Conservation (phyloP, 2,113 vertebrate genomes). For the Alligator sinensis region DNA sequence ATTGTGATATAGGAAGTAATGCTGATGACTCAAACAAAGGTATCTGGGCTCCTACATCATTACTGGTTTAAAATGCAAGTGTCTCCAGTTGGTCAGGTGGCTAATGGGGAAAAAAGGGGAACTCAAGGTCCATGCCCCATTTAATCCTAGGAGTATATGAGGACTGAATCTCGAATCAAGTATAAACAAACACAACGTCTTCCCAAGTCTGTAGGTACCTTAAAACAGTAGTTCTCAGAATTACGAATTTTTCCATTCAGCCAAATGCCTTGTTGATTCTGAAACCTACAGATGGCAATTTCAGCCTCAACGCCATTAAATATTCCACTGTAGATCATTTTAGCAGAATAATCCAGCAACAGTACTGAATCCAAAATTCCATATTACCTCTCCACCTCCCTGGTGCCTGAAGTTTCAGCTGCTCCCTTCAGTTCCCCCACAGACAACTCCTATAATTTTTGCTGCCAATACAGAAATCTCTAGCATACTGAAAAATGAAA, state of each 20-base stretch:
- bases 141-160: neutral
- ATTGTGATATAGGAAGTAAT: slow-evolving; percentile 32
- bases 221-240: slow-evolving; percentile 3
- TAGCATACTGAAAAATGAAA: neutral
- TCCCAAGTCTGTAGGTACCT: neutral
- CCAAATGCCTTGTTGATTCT: neutral
- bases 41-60: neutral
- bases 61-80: neutral
- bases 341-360: neutral
- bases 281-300: neutral
- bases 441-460: accelerated
- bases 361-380: neutral
- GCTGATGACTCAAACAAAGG: neutral
- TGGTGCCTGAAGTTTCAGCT: neutral
- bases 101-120: neutral
- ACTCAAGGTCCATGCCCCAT: neutral
- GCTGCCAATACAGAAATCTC: neutral
- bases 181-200: neutral
- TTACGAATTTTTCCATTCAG: neutral
- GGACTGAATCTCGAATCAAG: neutral
- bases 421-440: neutral
- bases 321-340: neutral
- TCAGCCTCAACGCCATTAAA: neutral
- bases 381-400: neutral
- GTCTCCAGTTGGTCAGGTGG: neutral